These are phyloP conservation scores for Thaumatotibia leucotreta DNA, from an alignment of 1,140 invertebrate species.

Conservation along the genomic window DNA sequence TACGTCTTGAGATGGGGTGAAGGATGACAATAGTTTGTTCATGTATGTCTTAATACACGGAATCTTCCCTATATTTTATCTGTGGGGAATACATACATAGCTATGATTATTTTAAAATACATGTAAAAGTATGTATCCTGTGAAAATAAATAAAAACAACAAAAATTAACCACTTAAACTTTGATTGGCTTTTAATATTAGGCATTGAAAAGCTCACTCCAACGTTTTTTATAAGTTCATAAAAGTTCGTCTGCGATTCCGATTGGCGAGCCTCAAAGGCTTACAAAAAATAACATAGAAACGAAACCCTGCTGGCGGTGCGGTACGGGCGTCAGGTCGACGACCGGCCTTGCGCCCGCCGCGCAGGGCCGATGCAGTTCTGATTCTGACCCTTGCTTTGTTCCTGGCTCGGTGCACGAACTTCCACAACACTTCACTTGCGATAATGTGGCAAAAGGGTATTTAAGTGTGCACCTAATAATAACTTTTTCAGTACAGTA, in stretches of 20 bases:
- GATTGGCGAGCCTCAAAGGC: background rate
- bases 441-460: background rate
- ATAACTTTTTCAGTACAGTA: too few relatives aligned
- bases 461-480: background rate
- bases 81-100: too few relatives aligned
- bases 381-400: slow-evolving; percentile 64
- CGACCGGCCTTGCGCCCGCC: slow-evolving; percentile 68
- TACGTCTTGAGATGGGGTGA: too few relatives aligned
- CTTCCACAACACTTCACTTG: background rate
- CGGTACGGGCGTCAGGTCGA: slow-evolving; percentile 57
- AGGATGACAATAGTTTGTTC: too few relatives aligned
- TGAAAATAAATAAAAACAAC: too few relatives aligned
- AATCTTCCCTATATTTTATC: too few relatives aligned
- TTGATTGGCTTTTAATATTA: too few relatives aligned
- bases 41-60: too few relatives aligned
- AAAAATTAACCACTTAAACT: too few relatives aligned
- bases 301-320: slow-evolving; percentile 35
- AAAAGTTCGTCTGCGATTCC: background rate
- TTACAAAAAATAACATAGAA: slow-evolving; percentile 29
- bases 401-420: slow-evolving; percentile 27
- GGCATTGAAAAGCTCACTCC: too few relatives aligned
- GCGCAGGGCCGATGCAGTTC: slow-evolving; percentile 52
- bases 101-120: too few relatives aligned
- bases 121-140: too few relatives aligned
- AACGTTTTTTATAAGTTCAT: background rate